Conservation (phyloP, 2,113 vertebrate species). For the Saccopteryx bilineata region DNA sequence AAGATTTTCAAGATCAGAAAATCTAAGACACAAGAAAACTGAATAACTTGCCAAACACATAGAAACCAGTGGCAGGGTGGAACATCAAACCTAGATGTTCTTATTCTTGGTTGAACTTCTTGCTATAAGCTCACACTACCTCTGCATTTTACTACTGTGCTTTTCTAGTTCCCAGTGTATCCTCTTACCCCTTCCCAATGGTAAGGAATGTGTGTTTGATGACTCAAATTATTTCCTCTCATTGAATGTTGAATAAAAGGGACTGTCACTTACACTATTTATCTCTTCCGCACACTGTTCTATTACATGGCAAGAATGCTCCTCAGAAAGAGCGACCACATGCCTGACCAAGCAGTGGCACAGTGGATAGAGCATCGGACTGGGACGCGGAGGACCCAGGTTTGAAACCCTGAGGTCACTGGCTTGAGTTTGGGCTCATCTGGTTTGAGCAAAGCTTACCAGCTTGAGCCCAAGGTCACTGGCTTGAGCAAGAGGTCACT, state of each 20-base stretch:
- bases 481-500: too few relatives aligned
- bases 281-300: background rate
- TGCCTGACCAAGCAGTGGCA: too few relatives aligned
- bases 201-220: background rate
- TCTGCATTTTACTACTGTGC: background rate
- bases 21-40: constrained; percentile 1
- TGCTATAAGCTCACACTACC: background rate
- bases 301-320: background rate
- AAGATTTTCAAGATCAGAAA: constrained; percentile 52
- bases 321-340: background rate
- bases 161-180: background rate
- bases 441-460: too few relatives aligned
- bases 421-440: too few relatives aligned
- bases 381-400: too few relatives aligned
- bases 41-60: background rate
- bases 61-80: background rate
- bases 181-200: background rate
- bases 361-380: too few relatives aligned
- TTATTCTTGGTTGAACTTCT: background rate
- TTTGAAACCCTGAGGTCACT: too few relatives aligned
- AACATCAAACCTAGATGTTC: background rate
- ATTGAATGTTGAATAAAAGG: background rate
- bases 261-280: background rate
- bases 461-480: too few relatives aligned
- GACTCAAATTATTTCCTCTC: background rate